Evolutionary conservation across 2,797 vertebrate genomes (phyloP).

Genomic region (Thamnophis elegans): DNA sequence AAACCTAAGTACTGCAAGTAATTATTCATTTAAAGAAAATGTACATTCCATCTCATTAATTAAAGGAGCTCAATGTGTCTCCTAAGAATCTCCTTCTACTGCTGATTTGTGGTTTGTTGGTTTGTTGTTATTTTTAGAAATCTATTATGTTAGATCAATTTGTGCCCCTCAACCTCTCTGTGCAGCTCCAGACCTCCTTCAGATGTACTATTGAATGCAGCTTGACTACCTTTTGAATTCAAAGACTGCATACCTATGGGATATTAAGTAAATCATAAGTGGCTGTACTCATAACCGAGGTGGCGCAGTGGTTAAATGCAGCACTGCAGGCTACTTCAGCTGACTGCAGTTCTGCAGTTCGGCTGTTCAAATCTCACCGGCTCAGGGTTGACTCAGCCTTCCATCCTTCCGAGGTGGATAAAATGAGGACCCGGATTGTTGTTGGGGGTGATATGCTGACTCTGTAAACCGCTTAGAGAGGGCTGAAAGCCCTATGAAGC

Average conservation of each 20-base stretch:
- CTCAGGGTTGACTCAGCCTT: too few relatives aligned
- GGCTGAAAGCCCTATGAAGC: too few relatives aligned
- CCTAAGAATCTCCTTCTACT: background rate
- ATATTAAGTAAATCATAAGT: background rate
- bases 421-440: too few relatives aligned
- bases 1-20: background rate
- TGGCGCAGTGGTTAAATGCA: too few relatives aligned
- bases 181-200: background rate
- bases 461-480: too few relatives aligned
- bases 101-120: background rate
- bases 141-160: background rate
- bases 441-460: too few relatives aligned
- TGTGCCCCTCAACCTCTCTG: background rate
- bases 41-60: background rate
- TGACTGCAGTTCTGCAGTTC: too few relatives aligned
- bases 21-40: background rate
- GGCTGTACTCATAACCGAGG: background rate
- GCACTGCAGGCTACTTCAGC: too few relatives aligned
- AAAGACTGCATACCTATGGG: background rate
- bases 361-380: too few relatives aligned
- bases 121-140: background rate
- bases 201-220: background rate
- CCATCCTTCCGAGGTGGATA: too few relatives aligned
- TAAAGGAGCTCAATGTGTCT: background rate
- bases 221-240: background rate